Percentiles rank a stretch among this genome's conserved stretches.
These are phyloP conservation scores for Passerculus sandwichensis DNA, from an alignment of 2,797 vertebrate species.

Conservation along the genomic window DNA sequence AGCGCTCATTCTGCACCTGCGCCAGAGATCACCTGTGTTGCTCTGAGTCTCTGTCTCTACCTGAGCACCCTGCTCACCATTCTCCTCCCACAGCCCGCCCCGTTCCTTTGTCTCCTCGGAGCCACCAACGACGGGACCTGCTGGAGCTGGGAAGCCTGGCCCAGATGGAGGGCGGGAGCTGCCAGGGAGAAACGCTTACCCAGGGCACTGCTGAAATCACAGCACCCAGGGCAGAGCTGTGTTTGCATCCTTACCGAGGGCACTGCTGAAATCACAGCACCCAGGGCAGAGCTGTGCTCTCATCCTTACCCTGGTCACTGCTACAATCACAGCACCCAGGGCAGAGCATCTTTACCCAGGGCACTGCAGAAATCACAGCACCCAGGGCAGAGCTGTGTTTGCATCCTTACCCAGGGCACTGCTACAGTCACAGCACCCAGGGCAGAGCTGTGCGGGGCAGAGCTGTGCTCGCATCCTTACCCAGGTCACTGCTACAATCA, in stretches of 20 bases:
- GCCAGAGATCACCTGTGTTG: constrained; percentile 63
- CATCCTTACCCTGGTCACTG: too few species aligned
- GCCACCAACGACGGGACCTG: constrained; percentile 24
- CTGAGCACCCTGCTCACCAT: constrained; percentile 60
- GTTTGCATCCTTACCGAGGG: too few species aligned
- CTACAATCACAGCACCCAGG: too few species aligned
- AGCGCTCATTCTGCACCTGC: constrained; percentile 42
- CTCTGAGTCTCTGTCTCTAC: constrained; percentile 62
- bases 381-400: too few species aligned
- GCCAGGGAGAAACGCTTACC: neutral
- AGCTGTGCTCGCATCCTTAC: too few species aligned
- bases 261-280: too few species aligned
- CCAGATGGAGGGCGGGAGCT: neutral
- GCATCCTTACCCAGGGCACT: neutral
- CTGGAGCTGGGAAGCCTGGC: neutral
- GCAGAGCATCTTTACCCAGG: neutral
- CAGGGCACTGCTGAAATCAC: neutral
- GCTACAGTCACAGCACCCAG: too few species aligned
- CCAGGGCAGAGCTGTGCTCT: too few species aligned
- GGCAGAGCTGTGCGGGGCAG: too few species aligned
- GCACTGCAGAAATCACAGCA: neutral
- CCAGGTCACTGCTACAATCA: too few species aligned
- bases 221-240: too few species aligned
- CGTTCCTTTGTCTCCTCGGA: constrained; percentile 59
- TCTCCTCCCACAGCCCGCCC: constrained; percentile 73